Base-by-base conservation (phyloP, 2,888 invertebrate genomes). In the Dolichopus griseipennis region DNA sequence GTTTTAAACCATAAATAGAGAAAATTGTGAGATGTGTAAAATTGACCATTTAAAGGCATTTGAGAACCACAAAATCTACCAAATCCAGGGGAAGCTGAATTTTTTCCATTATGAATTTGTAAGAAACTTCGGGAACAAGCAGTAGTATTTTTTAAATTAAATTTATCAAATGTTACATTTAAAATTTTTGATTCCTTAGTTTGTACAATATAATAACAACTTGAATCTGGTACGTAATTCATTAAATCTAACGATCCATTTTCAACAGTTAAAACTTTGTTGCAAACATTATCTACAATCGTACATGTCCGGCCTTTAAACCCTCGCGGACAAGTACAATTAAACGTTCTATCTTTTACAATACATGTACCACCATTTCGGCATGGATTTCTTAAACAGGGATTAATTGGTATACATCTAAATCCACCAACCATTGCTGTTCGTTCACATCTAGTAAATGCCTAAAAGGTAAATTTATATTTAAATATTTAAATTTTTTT, bases 51-150 rank as follows among this genome's bases (percentile, higher is more conserved):
- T 41, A 86, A 84, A 0, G 93, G 92, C 62, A 87, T 80, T 18
- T 78, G 77, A 33, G 79, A 83, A 2, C 95, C 95, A 81, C 96
- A 96, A 81, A 88, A 95, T 75, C 90, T 84, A 6, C 92, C 95
- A 66, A 95, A 83, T 61, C 87, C 78, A 68, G 88, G 87, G 64
- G 88, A 85, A 0, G 88, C 87, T 33, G 90, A 85, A 70, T 88
- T 88, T 52, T 85, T 83, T 0, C 95, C 96, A 79, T 96, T 95
- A 75, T 95, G 90, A 69, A 96, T 88, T 88, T 94, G 85, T 5
- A 90, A 76, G 82, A 85, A 93, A 76, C 92, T 91, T 69, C 83
- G 87, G 33, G 78, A 76, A 76, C 93, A 93, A 65, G 88, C 87
- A 0, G 78, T 74, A 63, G 81, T 80, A 0, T 77, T 72, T 10